These are phyloP conservation scores for Epizoanthus ramosus DNA, from an alignment of 92 coral and sea anemone species.

Conservation along the genomic window DNA sequence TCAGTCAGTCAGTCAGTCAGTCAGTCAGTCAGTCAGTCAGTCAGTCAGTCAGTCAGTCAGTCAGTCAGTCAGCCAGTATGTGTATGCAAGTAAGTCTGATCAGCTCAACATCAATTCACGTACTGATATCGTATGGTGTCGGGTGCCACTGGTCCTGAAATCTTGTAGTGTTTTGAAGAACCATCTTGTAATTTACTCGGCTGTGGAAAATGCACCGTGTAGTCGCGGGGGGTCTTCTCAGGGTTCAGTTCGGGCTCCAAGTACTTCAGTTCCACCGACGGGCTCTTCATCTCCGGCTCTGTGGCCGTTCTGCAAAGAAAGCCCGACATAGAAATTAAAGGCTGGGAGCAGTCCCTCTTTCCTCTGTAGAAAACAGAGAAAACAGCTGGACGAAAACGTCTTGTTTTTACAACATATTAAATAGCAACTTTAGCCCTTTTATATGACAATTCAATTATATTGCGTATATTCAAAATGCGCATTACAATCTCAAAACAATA, in stretches of 20 bases:
- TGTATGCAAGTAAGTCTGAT: neutral
- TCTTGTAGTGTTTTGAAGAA: slow-evolving; percentile 67
- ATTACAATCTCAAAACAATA: too few relatives aligned
- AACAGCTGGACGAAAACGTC: too few relatives aligned
- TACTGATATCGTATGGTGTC: slow-evolving; percentile 97
- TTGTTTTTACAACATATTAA: too few relatives aligned
- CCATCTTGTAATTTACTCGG: slow-evolving; percentile 63
- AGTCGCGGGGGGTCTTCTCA: slow-evolving; percentile 86
- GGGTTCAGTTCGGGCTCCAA: slow-evolving; percentile 82
- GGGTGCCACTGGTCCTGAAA: slow-evolving; percentile 90
- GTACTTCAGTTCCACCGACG: slow-evolving; percentile 67
- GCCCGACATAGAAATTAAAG: neutral
- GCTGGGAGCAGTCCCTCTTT: too few relatives aligned
- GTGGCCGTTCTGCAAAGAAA: slow-evolving; percentile 39
- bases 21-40: neutral
- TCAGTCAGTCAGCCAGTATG: neutral
- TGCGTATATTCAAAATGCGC: too few relatives aligned
- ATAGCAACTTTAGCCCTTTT: too few relatives aligned
- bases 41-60: neutral
- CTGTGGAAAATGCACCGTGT: slow-evolving; percentile 95
- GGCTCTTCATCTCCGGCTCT: slow-evolving; percentile 53
- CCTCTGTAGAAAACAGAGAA: too few relatives aligned
- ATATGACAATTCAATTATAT: too few relatives aligned
- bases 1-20: neutral
- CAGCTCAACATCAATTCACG: neutral